Percentiles rank a stretch among this genome's conserved stretches.
phyloP scores from a whole-genome alignment of 2,113 vertebrate species.

The Lagenorhynchus albirostris region DNA sequence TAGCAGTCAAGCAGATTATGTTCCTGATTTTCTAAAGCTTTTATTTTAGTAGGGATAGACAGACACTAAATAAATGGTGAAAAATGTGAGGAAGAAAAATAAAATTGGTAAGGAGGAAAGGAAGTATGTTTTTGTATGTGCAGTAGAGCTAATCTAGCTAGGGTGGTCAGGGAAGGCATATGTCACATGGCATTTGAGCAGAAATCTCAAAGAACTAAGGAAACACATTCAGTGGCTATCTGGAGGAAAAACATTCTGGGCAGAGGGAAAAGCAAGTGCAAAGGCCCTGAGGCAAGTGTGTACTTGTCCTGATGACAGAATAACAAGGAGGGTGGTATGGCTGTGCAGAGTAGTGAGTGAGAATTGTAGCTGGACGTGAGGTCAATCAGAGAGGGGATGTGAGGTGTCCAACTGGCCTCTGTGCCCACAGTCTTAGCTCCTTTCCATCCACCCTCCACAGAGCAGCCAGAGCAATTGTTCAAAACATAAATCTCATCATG shows the following conservation, averaged over 20 bases:
- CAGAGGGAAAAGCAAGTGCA: background rate
- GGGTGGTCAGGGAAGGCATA: background rate
- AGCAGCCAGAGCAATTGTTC: background rate
- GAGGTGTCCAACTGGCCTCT: background rate
- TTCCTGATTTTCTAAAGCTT: background rate
- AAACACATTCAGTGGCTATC: background rate
- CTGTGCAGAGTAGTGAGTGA: background rate
- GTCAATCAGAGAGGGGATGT: background rate
- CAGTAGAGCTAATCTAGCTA: background rate
- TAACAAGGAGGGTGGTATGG: background rate
- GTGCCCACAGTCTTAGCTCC: background rate
- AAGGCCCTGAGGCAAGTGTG: background rate
- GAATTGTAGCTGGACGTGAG: background rate
- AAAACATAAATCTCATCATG: background rate
- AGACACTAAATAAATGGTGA: background rate
- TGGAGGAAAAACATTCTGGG: background rate
- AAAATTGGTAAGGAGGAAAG: background rate
- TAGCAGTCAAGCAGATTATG: background rate
- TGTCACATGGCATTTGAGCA: background rate
- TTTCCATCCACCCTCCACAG: background rate
- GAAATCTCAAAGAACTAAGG: background rate
- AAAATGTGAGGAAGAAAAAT: background rate
- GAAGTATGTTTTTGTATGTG: background rate
- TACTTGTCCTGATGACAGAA: background rate
- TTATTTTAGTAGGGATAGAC: background rate